phyloP scores from a whole-genome alignment of 2,888 invertebrate genomes.

The Zhuqinia jingwanae region DNA sequence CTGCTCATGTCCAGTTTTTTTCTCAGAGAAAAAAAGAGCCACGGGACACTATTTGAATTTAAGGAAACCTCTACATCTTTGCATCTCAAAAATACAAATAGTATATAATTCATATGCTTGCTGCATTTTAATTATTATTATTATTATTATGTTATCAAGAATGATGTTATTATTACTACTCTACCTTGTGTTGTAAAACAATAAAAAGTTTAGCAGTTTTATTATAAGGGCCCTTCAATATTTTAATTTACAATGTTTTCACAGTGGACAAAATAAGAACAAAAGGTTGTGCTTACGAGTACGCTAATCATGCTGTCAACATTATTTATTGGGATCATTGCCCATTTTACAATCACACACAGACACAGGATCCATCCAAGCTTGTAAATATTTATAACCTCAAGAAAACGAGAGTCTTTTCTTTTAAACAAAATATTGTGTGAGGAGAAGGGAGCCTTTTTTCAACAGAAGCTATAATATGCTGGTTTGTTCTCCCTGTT shows the following conservation, averaged over 20 bases:
- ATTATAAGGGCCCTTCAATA: neutral
- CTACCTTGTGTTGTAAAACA: conserved; percentile 44
- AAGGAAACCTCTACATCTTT: too few relatives aligned
- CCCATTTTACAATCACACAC: conserved; percentile 29
- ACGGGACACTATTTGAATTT: too few relatives aligned
- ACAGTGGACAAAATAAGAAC: neutral
- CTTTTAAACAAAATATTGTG: neutral
- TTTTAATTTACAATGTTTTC: too few relatives aligned
- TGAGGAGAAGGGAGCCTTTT: conserved; percentile 27
- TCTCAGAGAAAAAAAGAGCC: neutral
- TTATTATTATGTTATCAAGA: too few relatives aligned
- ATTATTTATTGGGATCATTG: conserved; percentile 47
- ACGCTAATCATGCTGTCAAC: neutral
- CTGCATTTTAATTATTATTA: too few relatives aligned
- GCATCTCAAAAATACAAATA: too few relatives aligned
- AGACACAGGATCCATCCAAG: neutral
- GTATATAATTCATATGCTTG: too few relatives aligned
- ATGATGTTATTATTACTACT: too few relatives aligned
- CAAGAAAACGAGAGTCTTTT: conserved; percentile 33
- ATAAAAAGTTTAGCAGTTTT: conserved; percentile 21
- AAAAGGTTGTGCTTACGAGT: conserved; percentile 1
- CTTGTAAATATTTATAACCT: conserved; percentile 63
- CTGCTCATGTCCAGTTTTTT: neutral
- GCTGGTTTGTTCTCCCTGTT: neutral
- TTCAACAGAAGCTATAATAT: conserved; percentile 7